Base-by-base conservation (phyloP, 92 coral and sea anemone genomes). In the Zoanthus gigantus region DNA sequence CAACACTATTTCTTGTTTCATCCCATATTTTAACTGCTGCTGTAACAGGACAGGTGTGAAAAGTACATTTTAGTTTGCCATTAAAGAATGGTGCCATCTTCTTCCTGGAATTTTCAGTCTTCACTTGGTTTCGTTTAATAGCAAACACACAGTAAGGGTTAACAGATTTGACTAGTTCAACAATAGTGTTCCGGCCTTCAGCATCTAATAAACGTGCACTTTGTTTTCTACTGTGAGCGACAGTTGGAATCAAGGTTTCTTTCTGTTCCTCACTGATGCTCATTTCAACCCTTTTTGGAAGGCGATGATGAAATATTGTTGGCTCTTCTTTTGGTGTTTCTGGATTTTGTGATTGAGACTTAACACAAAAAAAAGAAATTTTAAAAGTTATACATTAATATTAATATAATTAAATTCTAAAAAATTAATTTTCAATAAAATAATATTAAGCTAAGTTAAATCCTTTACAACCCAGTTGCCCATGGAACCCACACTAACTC, bases 111-210 rank as follows among this genome's bases (percentile, higher is more conserved):
- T 32, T 37, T 0, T 32, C n/a, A 13, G 72, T 48, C 72, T 79
- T 79, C 7, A 79, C 34, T 79, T 72, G 54, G 45, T 79, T 79
- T 37, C 48, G 71, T 34, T 58, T 58, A 34, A 79, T 16, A 7
- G 84, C 56, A 79, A 79, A 79, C 52, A 79, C 84, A 61, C 84
- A 79, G 37, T 79, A 79, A 0, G 84, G 84, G 53, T 79, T 79
- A 7, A 79, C 45, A 34, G 84, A 9, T n/a, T 15, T 58, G 34
- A 79, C 84, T 2, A 79, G 11, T 48, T 79, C 84, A 17, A 79
- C 18, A n/a, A 79, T 17, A 60, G 84, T 79, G 84, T 79, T 60
- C 34, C 32, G 84, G 16, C 84, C 84, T 58, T 79, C 84, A 16
- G 61, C 23, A 9, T 71, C 46, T 14, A 79, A 31, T 42, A 48